phyloP scores from a whole-genome alignment of 2,797 vertebrate genomes.

The Novumbra hubbsi region DNA sequence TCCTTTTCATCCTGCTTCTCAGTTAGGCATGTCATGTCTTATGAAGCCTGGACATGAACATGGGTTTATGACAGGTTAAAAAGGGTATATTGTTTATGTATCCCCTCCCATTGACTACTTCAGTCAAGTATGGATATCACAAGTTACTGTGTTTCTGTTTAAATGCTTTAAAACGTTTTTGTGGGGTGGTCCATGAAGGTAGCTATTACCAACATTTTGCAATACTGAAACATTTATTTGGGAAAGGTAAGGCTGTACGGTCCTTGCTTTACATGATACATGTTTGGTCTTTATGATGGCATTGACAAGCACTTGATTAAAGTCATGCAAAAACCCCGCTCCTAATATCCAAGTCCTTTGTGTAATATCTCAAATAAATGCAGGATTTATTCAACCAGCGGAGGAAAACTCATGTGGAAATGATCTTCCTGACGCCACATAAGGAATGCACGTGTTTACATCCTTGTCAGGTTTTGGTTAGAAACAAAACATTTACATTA shows the following conservation, averaged over 20 bases:
- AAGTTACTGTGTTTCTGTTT: neutral
- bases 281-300: neutral
- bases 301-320: conserved; percentile 35
- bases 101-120: neutral
- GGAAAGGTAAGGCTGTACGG: neutral
- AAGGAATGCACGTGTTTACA: too few relatives aligned
- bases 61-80: neutral
- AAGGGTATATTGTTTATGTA: neutral
- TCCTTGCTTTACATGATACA: neutral
- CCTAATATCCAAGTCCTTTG: neutral
- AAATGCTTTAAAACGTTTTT: neutral
- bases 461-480: too few relatives aligned
- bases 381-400: neutral
- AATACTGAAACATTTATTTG: conserved; percentile 6
- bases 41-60: neutral
- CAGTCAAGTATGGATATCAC: neutral
- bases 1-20: neutral
- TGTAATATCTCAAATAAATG: neutral
- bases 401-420: neutral
- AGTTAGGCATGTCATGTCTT: neutral
- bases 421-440: too few relatives aligned
- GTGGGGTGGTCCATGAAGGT: neutral
- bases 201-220: conserved; percentile 19
- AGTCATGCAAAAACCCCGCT: conserved; percentile 18
- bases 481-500: too few relatives aligned